phyloP scores from a whole-genome alignment of 2,113 vertebrate species.

The Beaufortia kweichowensis region DNA sequence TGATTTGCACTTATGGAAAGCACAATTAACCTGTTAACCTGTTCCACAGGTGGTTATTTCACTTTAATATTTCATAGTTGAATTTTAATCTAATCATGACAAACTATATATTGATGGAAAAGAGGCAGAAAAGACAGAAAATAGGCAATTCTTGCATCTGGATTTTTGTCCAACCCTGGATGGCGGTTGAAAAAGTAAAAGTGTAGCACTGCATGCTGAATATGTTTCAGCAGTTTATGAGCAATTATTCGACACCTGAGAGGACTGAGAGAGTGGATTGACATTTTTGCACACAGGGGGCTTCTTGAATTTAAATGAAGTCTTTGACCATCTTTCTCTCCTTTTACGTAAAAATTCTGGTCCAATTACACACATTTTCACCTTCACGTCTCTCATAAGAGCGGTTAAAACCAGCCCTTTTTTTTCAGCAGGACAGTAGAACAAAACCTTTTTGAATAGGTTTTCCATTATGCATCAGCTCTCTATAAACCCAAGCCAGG shows the following conservation, averaged over 20 bases:
- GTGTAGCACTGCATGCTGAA: constrained; percentile 1
- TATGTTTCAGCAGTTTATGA: constrained; percentile 2
- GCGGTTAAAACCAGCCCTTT: background rate
- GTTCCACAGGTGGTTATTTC: no score
- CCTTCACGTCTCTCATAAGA: background rate
- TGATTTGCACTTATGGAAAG: no score
- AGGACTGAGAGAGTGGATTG: constrained; percentile 16
- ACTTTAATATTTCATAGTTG: no score
- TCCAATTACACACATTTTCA: constrained; percentile 7
- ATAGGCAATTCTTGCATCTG: background rate
- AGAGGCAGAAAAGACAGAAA: no score
- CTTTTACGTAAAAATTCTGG: background rate
- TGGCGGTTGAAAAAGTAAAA: background rate
- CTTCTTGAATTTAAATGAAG: constrained; percentile 22
- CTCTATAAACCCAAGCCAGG: background rate
- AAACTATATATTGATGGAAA: no score
- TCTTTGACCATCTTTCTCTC: constrained; percentile 3
- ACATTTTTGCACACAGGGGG: constrained; percentile 4
- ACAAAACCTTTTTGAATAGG: background rate
- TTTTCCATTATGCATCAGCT: background rate
- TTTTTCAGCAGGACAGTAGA: background rate
- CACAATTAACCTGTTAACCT: no score
- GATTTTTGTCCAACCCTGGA: background rate
- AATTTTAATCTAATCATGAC: no score
- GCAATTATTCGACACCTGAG: background rate